Evolutionary conservation across 2,888 invertebrate genomes (phyloP), one percentile per base, ranked within the genome.

Genomic region (Bombylius discolor): DNA sequence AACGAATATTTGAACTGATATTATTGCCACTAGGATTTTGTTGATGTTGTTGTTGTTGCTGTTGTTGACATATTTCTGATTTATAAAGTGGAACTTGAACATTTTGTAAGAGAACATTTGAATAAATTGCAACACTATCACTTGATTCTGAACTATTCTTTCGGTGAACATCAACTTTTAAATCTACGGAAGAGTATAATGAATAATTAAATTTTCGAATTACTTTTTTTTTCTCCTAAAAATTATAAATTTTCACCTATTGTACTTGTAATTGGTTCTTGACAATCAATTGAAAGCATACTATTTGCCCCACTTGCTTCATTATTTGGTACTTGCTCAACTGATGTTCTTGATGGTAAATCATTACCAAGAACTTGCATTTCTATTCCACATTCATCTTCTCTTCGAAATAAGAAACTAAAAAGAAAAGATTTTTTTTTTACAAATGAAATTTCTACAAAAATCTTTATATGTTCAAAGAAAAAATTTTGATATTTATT

Each of bases 101-200:
- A 13, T 48, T 52, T 5, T 70, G 63, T 49, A 74, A 73, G 61
- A 31, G 23, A 45, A 8, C 39, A 42, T 42, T 42, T 49, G 77
- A 75, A 34, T 73, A 75, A 52, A 79, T 77, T 56, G 77, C 76
- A 61, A 83, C 81, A 61, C 87, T 87, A 68, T 88, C 86, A 64
- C 88, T 88, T 61, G 90, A 90, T 72, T 89, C 90, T 0, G 90
- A 90, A 67, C 90, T 91, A 70, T 91, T 90, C 70, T 91, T 92
- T 57, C 92, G 81, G 75, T 94, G 93, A 55, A 94, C 92, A 75
- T 94, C 93, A 58, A 91, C 93, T 79, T 92, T 91, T 64, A 93
- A 79, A 79, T 93, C 92, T 84, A 72, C 11, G 57, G 58, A 47
- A 7, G 39, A 47, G 4, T 44, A 7, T 13, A 49, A 23, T 42